Conservation (phyloP, 2,888 invertebrate species). For the Hipparchia sbordonii region DNA sequence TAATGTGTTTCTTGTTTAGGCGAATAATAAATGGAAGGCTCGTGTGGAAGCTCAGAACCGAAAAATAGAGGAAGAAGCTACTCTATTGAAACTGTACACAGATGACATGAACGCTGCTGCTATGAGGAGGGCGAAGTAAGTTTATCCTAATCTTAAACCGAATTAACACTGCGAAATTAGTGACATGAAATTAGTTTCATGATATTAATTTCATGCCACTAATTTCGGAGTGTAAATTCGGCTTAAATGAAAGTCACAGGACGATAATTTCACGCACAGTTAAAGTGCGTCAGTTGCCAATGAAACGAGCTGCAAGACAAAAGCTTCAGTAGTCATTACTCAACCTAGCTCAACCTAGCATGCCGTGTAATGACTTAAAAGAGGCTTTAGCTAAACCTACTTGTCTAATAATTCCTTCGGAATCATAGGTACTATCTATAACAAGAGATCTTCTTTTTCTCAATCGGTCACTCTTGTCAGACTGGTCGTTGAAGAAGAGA, state of each 20-base stretch:
- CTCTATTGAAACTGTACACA: constrained; percentile 66
- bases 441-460: too few relatives aligned
- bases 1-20: constrained; percentile 48
- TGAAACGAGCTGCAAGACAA: neutral
- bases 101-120: constrained; percentile 70
- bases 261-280: neutral
- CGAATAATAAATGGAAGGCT: constrained; percentile 67
- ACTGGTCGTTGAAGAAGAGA: too few relatives aligned
- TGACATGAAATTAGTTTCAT: too few relatives aligned
- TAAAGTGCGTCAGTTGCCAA: neutral
- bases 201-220: too few relatives aligned
- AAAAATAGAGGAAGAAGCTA: constrained; percentile 67
- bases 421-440: too few relatives aligned
- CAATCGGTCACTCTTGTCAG: too few relatives aligned
- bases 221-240: too few relatives aligned
- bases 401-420: too few relatives aligned
- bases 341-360: too few relatives aligned
- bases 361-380: too few relatives aligned
- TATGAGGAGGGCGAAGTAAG: constrained; percentile 61
- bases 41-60: constrained; percentile 67
- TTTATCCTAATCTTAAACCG: neutral
- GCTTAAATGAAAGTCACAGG: neutral
- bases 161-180: neutral
- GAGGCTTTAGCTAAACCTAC: too few relatives aligned
- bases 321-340: neutral